Evolutionary conservation across 2,113 vertebrate genomes (phyloP).

Genomic region (Sialia sialis): DNA sequence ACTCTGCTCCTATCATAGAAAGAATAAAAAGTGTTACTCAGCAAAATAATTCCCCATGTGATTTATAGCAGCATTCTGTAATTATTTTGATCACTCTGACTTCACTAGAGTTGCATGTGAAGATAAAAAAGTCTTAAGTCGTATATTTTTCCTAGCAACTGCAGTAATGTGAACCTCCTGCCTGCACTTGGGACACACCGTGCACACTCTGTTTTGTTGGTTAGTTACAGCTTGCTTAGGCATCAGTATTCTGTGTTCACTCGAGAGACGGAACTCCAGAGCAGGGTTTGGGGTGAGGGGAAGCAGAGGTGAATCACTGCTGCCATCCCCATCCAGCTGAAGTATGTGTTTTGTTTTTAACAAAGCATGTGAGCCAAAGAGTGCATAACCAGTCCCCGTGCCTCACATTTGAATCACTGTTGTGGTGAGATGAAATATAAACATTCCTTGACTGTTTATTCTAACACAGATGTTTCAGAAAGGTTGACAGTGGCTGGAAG

Average conservation of each 20-base stretch:
- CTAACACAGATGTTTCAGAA: not conserved
- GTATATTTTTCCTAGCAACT: constrained; percentile 15
- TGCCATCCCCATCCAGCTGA: not conserved
- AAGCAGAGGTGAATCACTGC: not conserved
- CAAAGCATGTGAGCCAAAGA: not conserved
- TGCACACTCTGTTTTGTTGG: not conserved
- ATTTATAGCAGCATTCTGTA: not conserved
- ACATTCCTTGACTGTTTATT: not conserved
- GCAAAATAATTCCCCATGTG: not conserved
- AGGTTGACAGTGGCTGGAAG: not conserved
- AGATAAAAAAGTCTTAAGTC: constrained; percentile 7
- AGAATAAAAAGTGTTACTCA: not conserved
- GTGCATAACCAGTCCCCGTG: not conserved
- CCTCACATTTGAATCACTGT: not conserved
- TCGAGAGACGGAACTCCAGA: not conserved
- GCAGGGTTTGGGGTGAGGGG: not conserved
- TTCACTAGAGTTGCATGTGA: not conserved
- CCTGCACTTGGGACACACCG: not conserved
- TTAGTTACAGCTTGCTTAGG: not conserved
- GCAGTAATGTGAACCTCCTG: constrained; percentile 33
- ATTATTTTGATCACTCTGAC: constrained; percentile 44
- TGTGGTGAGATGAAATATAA: constrained; percentile 11
- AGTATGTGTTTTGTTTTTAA: not conserved
- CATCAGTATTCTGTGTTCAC: not conserved
- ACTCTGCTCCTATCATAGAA: not conserved